A percentile compares a stretch with the other conserved stretches of the same genome.
Conservation (phyloP, 2,113 vertebrate genomes). For the Cyprinodon brontotheroides region DNA sequence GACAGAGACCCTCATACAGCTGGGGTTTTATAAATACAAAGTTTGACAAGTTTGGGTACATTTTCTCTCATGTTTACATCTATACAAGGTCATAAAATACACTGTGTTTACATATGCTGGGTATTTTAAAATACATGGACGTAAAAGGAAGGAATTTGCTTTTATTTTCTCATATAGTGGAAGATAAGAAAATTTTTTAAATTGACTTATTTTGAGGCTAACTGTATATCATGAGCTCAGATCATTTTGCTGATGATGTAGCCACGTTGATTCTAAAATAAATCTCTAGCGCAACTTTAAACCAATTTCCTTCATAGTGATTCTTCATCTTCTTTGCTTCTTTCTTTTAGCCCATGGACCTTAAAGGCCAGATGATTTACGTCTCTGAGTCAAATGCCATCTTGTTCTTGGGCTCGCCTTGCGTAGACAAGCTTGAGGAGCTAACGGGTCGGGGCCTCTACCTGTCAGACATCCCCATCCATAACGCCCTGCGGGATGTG, state of each 20-base stretch:
- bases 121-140: background rate
- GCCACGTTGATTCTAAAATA: background rate
- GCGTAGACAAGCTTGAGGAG: conserved; percentile 95
- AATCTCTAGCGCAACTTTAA: background rate
- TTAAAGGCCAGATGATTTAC: conserved; percentile 99
- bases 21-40: conserved; percentile 6
- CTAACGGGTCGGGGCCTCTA: conserved; percentile 94
- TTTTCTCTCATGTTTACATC: conserved; percentile 11
- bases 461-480: conserved; percentile 96
- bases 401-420: conserved; percentile 94
- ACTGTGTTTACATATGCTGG: background rate
- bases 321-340: background rate
- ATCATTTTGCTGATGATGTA: background rate
- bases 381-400: conserved; percentile 92
- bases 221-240: background rate
- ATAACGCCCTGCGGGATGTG: conserved; percentile 94
- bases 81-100: background rate
- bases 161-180: background rate
- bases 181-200: too few relatives aligned
- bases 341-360: conserved; percentile 89
- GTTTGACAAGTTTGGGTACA: background rate
- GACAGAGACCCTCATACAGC: conserved; percentile 18
- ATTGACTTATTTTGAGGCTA: background rate
- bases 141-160: background rate
- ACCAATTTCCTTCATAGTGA: background rate